These are phyloP conservation scores for Gobiocypris rarus DNA, from an alignment of 2,113 vertebrate species.

Conservation along the genomic window DNA sequence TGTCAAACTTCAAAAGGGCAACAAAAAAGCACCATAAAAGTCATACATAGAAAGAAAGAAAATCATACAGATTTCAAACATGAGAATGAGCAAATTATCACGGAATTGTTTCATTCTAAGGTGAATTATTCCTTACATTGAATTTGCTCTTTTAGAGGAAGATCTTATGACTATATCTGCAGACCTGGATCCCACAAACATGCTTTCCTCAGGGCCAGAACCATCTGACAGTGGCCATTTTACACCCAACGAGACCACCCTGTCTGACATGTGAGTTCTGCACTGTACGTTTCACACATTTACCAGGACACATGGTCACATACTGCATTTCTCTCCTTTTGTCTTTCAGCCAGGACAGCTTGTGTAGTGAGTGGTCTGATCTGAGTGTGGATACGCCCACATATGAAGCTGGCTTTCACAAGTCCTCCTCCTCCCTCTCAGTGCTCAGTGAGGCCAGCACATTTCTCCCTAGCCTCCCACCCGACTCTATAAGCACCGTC, in stretches of 20 bases:
- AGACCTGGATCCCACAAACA: slow-evolving; percentile 53
- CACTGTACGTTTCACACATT: background rate
- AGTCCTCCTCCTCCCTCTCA: slow-evolving; percentile 67
- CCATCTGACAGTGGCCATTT: slow-evolving; percentile 76
- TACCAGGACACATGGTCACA: background rate
- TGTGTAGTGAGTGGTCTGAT: slow-evolving; percentile 72
- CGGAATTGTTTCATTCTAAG: background rate
- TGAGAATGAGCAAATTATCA: background rate
- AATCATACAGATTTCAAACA: background rate
- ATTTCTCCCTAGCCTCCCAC: slow-evolving; percentile 71
- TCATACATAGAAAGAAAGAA: background rate
- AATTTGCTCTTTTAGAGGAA: slow-evolving; percentile 65
- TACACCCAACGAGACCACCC: slow-evolving; percentile 62
- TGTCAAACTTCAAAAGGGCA: background rate
- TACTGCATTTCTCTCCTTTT: background rate
- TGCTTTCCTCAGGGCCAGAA: slow-evolving; percentile 51
- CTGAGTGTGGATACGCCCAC: slow-evolving; percentile 55
- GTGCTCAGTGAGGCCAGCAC: slow-evolving; percentile 72
- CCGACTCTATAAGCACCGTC: slow-evolving; percentile 63
- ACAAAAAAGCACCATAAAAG: background rate
- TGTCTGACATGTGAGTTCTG: slow-evolving; percentile 46
- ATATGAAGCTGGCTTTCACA: slow-evolving; percentile 53
- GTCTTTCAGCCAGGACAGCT: slow-evolving; percentile 64
- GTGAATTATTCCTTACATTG: background rate
- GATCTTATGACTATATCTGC: slow-evolving; percentile 71